phyloP scores from a whole-genome alignment of 2,888 invertebrate genomes.

The Boloria euphrosyne region DNA sequence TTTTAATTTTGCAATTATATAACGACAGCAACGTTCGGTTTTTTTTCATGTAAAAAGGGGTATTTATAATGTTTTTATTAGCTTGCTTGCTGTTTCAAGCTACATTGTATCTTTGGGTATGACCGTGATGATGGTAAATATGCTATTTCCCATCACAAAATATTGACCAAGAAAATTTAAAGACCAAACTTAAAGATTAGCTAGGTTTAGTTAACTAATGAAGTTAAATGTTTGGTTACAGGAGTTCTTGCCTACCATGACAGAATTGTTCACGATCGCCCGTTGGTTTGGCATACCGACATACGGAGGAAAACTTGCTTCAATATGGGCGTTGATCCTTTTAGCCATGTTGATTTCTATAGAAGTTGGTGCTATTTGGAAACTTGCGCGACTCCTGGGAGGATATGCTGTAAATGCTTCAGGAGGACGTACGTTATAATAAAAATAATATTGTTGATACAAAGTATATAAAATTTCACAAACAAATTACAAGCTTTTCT shows the following conservation, averaged over 20 bases:
- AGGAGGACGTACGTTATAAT: slow-evolving; percentile 49
- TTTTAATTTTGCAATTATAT: no score
- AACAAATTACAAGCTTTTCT: not conserved
- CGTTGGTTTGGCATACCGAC: slow-evolving; percentile 60
- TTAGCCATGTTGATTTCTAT: slow-evolving; percentile 49
- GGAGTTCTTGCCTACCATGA: slow-evolving; percentile 55
- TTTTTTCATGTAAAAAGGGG: no score
- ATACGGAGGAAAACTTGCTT: slow-evolving; percentile 45
- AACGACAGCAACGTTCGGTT: no score
- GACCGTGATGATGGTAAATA: no score
- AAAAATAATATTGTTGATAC: slow-evolving; percentile 17
- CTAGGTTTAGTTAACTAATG: not conserved
- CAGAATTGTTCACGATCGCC: slow-evolving; percentile 50
- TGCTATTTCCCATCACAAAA: no score
- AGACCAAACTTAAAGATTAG: no score
- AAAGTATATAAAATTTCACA: not conserved
- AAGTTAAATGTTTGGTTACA: slow-evolving; percentile 42
- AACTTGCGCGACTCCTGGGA: slow-evolving; percentile 49
- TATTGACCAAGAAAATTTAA: not conserved
- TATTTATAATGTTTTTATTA: no score
- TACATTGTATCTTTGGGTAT: no score
- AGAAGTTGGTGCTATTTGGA: slow-evolving; percentile 56
- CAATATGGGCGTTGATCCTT: slow-evolving; percentile 48
- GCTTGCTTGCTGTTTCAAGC: no score
- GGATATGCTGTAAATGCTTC: slow-evolving; percentile 44